A percentile compares a stretch with the other conserved stretches of the same genome.
Conservation (phyloP, 2,113 vertebrate species). For the Platysternon megacephalum region DNA sequence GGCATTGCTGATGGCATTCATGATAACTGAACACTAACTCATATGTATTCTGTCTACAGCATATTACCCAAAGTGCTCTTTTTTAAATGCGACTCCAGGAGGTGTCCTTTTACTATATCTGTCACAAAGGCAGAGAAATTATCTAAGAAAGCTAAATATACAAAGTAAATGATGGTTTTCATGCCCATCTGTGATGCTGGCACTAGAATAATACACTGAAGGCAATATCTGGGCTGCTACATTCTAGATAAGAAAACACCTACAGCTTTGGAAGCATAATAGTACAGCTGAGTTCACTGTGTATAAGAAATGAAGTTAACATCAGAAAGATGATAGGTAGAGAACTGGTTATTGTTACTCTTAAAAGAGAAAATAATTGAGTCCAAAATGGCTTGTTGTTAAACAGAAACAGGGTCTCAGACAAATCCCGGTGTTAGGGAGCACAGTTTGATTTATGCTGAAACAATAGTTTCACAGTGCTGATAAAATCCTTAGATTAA, state of each 20-base stretch:
- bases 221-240: background rate
- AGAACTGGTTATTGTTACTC: background rate
- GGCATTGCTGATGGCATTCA: conserved; percentile 85
- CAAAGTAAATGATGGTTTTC: conserved; percentile 60
- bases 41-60: conserved; percentile 70
- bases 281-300: conserved; percentile 23
- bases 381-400: background rate
- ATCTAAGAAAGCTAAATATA: conserved; percentile 62
- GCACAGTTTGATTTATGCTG: background rate
- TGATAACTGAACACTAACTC: conserved; percentile 80
- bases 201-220: conserved; percentile 53
- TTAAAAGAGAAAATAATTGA: background rate
- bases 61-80: conserved; percentile 70
- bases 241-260: conserved; percentile 41
- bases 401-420: background rate
- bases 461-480: conserved; percentile 5
- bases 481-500: conserved; percentile 28
- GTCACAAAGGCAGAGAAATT: conserved; percentile 68
- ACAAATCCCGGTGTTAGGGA: background rate
- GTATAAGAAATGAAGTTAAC: conserved; percentile 42
- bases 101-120: conserved; percentile 58
- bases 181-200: conserved; percentile 45
- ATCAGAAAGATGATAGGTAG: background rate
- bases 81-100: conserved; percentile 65
- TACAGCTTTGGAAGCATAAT: conserved; percentile 45